These are phyloP conservation scores for Temnothorax rugatulus DNA, from an alignment of 2,888 invertebrate species.

Conservation along the genomic window DNA sequence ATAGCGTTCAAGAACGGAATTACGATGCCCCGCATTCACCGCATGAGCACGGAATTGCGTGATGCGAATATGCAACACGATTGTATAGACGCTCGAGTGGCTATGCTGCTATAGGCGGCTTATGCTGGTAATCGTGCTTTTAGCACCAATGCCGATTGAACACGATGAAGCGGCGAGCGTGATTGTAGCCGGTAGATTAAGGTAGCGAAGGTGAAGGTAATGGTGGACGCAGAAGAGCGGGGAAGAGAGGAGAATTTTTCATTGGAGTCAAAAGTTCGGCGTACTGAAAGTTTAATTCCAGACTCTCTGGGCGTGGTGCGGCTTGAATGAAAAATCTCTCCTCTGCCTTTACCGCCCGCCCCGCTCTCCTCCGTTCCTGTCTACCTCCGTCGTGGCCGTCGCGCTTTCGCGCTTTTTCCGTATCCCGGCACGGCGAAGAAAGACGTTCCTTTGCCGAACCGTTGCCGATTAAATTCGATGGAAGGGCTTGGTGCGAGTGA, in stretches of 20 bases:
- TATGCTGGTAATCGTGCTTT: slow-evolving; percentile 47
- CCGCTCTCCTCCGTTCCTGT: not conserved
- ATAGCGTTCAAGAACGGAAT: slow-evolving; percentile 46
- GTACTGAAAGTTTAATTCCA: slow-evolving; percentile 79
- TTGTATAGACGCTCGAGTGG: slow-evolving; percentile 55
- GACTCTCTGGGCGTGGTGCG: slow-evolving; percentile 60
- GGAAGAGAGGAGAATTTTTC: slow-evolving; percentile 75
- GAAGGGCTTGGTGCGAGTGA: slow-evolving; percentile 42
- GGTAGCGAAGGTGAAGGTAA: slow-evolving; percentile 69
- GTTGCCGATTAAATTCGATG: slow-evolving; percentile 68
- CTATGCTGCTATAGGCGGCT: too few species aligned
- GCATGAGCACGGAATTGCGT: slow-evolving; percentile 38
- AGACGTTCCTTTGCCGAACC: slow-evolving; percentile 65
- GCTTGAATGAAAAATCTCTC: slow-evolving; percentile 77
- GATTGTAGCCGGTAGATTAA: slow-evolving; percentile 70
- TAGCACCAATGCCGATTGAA: slow-evolving; percentile 49
- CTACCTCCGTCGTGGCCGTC: not conserved
- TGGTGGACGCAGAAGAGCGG: slow-evolving; percentile 50
- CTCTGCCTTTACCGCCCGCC: slow-evolving; percentile 4
- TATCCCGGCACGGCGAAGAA: slow-evolving; percentile 51
- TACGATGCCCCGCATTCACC: slow-evolving; percentile 22
- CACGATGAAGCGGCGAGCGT: slow-evolving; percentile 54
- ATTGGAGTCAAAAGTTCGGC: slow-evolving; percentile 81
- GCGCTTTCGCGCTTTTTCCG: slow-evolving; percentile 41
- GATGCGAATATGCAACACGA: slow-evolving; percentile 51